phyloP scores from a whole-genome alignment of 2,888 invertebrate species.

The Andrena fulva region DNA sequence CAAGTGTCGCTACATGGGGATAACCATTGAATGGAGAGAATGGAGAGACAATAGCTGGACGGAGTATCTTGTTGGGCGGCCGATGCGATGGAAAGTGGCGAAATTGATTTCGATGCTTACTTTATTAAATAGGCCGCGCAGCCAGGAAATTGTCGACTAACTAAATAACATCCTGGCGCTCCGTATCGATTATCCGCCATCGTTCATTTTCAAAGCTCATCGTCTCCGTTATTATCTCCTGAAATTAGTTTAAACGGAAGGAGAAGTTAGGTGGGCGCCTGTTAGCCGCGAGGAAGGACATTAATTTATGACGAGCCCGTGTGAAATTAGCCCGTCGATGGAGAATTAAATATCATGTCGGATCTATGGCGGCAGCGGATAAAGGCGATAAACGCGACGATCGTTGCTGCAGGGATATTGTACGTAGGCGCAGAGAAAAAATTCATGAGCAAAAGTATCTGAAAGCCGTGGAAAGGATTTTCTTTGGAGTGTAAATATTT shows the following conservation, averaged over 20 bases:
- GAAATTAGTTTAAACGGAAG: constrained; percentile 59
- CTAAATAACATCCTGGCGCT: constrained; percentile 41
- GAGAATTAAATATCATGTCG: constrained; percentile 34
- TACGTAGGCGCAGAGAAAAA: too few relatives aligned
- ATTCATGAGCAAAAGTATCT: background rate
- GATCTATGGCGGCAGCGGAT: constrained; percentile 11
- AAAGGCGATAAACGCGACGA: background rate
- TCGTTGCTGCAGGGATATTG: too few relatives aligned
- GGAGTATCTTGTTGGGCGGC: constrained; percentile 37
- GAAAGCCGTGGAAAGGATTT: background rate
- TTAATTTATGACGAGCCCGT: constrained; percentile 47
- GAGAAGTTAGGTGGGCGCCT: constrained; percentile 39
- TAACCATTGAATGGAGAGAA: constrained; percentile 34
- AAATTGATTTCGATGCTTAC: constrained; percentile 52
- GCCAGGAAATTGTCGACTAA: constrained; percentile 45
- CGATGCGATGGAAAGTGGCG: constrained; percentile 22
- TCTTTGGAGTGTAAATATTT: too few relatives aligned
- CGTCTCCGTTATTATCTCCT: constrained; percentile 53
- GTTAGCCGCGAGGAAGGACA: constrained; percentile 44
- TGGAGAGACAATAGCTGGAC: constrained; percentile 6
- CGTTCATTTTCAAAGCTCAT: constrained; percentile 55
- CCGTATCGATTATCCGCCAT: constrained; percentile 59
- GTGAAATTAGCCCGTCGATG: constrained; percentile 40
- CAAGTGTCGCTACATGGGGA: constrained; percentile 25
- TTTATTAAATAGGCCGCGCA: constrained; percentile 42